phyloP scores from a whole-genome alignment of 2,797 vertebrate species.

The Enteromius viviparus region DNA sequence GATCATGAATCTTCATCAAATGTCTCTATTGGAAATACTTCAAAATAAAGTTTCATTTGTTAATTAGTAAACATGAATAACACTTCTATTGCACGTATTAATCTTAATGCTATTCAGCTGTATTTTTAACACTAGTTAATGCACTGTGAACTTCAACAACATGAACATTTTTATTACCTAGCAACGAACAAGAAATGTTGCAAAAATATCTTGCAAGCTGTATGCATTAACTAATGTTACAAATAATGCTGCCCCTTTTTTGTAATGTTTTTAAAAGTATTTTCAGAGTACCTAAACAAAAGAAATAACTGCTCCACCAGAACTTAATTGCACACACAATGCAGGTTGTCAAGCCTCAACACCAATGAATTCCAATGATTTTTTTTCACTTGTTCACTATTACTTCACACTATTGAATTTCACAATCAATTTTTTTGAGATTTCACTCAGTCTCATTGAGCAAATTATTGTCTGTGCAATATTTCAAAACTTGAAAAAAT shows the following conservation, averaged over 20 bases:
- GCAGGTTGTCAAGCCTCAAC: background rate
- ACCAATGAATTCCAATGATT: background rate
- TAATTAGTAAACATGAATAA: background rate
- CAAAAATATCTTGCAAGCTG: background rate
- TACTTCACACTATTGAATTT: background rate
- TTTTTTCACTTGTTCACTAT: background rate
- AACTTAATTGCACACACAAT: background rate
- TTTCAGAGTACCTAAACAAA: background rate
- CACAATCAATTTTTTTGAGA: background rate
- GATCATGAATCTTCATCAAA: background rate
- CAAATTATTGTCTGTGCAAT: background rate
- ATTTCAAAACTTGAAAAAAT: background rate
- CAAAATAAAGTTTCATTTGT: background rate
- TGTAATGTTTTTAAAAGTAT: background rate
- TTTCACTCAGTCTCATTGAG: background rate
- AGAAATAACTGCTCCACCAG: background rate
- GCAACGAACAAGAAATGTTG: background rate
- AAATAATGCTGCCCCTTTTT: background rate
- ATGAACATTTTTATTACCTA: background rate
- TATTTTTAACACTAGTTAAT: background rate
- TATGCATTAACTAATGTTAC: background rate
- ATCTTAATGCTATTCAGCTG: background rate
- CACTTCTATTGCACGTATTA: background rate
- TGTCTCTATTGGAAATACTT: background rate
- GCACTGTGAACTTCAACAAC: background rate